Evolutionary conservation across 2,113 vertebrate genomes (phyloP).

Genomic region (Gila orcuttii): DNA sequence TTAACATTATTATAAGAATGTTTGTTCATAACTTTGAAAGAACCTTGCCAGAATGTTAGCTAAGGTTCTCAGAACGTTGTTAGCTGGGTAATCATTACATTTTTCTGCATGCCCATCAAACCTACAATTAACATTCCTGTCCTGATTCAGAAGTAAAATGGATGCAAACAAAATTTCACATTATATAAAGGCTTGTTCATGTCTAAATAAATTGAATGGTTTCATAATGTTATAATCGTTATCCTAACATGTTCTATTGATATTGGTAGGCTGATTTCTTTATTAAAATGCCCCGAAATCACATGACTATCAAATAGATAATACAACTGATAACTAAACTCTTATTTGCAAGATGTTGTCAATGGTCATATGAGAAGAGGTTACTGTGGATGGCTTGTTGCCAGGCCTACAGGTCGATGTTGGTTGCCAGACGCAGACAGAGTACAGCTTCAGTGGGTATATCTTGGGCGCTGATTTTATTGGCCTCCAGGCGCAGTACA

Average conservation of each 20-base stretch:
- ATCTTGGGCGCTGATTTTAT: conserved; percentile 79
- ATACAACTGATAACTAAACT: not conserved
- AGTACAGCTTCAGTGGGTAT: conserved; percentile 87
- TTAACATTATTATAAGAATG: too few species aligned
- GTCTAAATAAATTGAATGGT: not conserved
- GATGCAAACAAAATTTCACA: not conserved
- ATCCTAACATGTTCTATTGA: not conserved
- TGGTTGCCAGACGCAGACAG: conserved; percentile 85
- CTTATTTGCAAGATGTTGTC: not conserved
- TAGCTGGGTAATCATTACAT: not conserved
- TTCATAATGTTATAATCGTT: not conserved
- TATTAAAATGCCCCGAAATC: not conserved
- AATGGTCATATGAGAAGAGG: not conserved
- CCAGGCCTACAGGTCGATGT: conserved; percentile 69
- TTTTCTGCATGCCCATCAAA: not conserved
- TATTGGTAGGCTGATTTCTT: not conserved
- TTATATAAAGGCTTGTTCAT: not conserved
- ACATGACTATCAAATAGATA: not conserved
- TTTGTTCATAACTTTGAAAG: too few species aligned
- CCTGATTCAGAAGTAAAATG: not conserved
- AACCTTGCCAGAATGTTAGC: too few species aligned
- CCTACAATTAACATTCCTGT: not conserved
- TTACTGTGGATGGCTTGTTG: not conserved
- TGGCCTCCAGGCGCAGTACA: conserved; percentile 90
- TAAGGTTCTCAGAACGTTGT: too few species aligned